Conservation (phyloP, 2,888 invertebrate species). For the Cyrtodaria siliqua region DNA sequence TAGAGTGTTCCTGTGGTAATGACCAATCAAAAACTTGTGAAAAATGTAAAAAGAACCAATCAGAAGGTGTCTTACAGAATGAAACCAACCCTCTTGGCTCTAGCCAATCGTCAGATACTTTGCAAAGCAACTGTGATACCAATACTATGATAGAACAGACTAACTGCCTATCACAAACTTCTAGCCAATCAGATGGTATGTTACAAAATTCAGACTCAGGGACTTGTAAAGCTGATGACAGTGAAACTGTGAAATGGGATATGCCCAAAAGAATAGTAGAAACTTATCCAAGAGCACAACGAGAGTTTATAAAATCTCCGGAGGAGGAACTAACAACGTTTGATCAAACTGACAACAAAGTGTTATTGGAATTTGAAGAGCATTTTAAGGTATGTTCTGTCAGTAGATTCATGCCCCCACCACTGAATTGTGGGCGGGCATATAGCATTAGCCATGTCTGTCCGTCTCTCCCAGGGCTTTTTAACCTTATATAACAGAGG, state of each 20-base stretch:
- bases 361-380: constrained; percentile 28
- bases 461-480: too few relatives aligned
- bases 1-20: neutral
- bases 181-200: neutral
- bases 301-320: too few relatives aligned
- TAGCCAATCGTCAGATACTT: neutral
- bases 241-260: constrained; percentile 1
- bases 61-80: constrained; percentile 12
- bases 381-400: constrained; percentile 39
- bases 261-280: too few relatives aligned
- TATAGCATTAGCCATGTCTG: too few relatives aligned
- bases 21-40: constrained; percentile 21
- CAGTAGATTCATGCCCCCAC: too few relatives aligned
- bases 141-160: constrained; percentile 1
- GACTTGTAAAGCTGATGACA: neutral
- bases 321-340: neutral
- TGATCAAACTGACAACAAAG: neutral
- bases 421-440: too few relatives aligned
- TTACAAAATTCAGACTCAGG: constrained; percentile 5
- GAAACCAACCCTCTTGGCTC: neutral
- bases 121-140: constrained; percentile 3
- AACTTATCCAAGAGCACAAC: too few relatives aligned
- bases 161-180: neutral
- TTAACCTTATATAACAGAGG: too few relatives aligned
- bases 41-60: constrained; percentile 24